Percentiles rank a stretch among this genome's conserved stretches.
Evolutionary conservation across 2,888 invertebrate genomes (phyloP).

Genomic region (Latrodectus hesperus): DNA sequence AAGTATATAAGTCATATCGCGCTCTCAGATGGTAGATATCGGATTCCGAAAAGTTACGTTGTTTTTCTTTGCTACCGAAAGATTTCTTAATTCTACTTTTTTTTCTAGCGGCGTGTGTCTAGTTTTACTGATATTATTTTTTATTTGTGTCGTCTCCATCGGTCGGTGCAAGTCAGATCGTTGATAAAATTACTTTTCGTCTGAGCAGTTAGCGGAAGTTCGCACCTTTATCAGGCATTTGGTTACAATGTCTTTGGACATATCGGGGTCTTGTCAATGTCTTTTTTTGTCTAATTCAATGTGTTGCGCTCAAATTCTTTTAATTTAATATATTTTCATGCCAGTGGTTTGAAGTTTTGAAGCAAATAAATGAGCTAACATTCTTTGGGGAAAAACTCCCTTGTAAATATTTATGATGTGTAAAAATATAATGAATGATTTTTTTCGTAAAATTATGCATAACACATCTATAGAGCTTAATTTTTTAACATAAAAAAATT

Average conservation of each 20-base stretch:
- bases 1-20: slow-evolving; percentile 21
- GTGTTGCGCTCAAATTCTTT: no score
- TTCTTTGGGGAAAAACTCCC: neutral
- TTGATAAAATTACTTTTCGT: slow-evolving; percentile 31
- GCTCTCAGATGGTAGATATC: neutral
- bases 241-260: slow-evolving; percentile 25
- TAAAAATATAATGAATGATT: no score
- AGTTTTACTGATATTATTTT: neutral
- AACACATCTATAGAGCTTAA: no score
- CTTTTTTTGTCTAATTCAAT: neutral
- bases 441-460: no score
- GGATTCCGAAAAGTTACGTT: slow-evolving; percentile 2
- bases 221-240: slow-evolving; percentile 12
- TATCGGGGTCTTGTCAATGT: slow-evolving; percentile 15
- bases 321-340: no score
- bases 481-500: no score
- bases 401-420: no score
- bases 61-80: slow-evolving; percentile 2
- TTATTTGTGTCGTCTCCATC: neutral
- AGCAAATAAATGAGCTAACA: neutral
- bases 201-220: slow-evolving; percentile 17
- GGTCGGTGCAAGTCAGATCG: slow-evolving; percentile 13
- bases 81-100: neutral
- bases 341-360: neutral
- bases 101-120: neutral